Conservation (phyloP, 2,113 vertebrate species). For the Delphinus delphis region DNA sequence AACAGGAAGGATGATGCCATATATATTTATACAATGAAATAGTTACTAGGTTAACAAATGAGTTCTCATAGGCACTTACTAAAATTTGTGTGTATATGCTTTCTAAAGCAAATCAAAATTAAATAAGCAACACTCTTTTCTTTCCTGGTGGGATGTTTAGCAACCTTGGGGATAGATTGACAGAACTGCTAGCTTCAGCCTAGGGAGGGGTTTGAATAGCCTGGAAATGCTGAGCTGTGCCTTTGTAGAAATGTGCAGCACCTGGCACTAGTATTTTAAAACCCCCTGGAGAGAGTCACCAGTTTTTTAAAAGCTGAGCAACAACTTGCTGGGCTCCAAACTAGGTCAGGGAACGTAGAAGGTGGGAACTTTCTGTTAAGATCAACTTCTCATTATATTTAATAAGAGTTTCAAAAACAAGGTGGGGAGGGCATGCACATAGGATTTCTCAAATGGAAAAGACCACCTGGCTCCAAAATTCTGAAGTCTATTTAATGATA, state of each 20-base stretch:
- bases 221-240: conserved; percentile 56
- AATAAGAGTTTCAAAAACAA: conserved; percentile 41
- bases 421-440: not conserved
- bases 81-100: conserved; percentile 31
- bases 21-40: not conserved
- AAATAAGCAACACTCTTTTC: conserved; percentile 46
- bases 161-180: conserved; percentile 33
- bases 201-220: not conserved
- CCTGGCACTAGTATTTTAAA: conserved; percentile 58
- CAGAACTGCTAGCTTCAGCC: conserved; percentile 71
- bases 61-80: not conserved
- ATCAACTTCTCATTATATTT: conserved; percentile 37
- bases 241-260: conserved; percentile 48
- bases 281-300: conserved; percentile 59
- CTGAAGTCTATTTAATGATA: not conserved
- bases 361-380: conserved; percentile 36
- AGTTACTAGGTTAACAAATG: conserved; percentile 28
- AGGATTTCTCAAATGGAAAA: conserved; percentile 2
- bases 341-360: conserved; percentile 64
- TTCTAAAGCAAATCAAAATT: conserved; percentile 62
- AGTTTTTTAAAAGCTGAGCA: conserved; percentile 66
- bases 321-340: conserved; percentile 64
- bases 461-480: not conserved
- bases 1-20: not conserved
- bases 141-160: conserved; percentile 40